These are phyloP conservation scores for Bufotes viridis DNA, from an alignment of 2,797 vertebrate genomes.

Conservation along the genomic window DNA sequence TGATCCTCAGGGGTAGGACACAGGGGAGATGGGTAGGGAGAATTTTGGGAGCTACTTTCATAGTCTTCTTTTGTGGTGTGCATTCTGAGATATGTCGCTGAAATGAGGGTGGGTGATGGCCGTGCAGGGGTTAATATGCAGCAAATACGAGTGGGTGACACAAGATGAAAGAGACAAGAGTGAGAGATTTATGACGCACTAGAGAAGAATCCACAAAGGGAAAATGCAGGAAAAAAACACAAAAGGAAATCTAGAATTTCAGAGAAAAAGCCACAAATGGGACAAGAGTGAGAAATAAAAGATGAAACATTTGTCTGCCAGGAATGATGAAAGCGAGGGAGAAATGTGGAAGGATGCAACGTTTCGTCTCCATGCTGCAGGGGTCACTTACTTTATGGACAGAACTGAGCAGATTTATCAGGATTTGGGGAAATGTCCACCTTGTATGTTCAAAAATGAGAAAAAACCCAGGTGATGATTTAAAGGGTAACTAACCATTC, in stretches of 20 bases:
- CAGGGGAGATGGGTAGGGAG: no score
- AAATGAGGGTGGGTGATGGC: neutral
- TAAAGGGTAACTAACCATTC: neutral
- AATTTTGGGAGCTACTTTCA: no score
- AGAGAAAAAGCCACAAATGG: neutral
- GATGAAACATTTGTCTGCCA: constrained; percentile 33
- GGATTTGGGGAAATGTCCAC: neutral
- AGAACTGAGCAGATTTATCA: neutral
- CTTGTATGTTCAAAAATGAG: neutral
- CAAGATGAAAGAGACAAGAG: constrained; percentile 28
- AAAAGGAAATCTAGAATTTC: constrained; percentile 29
- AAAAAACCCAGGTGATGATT: neutral
- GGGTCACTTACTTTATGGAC: neutral
- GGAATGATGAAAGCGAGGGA: constrained; percentile 12
- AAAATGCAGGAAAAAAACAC: neutral
- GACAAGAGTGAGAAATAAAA: constrained; percentile 13
- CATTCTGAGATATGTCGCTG: no score
- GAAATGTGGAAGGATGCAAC: neutral
- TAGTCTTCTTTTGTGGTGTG: no score
- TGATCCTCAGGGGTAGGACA: no score
- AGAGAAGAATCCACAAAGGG: neutral
- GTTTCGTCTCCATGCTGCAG: neutral
- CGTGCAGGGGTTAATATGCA: neutral
- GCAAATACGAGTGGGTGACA: neutral
- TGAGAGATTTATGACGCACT: constrained; percentile 31